Base-by-base conservation (phyloP, 1,140 invertebrate species). In the Trichonephila clavata region DNA sequence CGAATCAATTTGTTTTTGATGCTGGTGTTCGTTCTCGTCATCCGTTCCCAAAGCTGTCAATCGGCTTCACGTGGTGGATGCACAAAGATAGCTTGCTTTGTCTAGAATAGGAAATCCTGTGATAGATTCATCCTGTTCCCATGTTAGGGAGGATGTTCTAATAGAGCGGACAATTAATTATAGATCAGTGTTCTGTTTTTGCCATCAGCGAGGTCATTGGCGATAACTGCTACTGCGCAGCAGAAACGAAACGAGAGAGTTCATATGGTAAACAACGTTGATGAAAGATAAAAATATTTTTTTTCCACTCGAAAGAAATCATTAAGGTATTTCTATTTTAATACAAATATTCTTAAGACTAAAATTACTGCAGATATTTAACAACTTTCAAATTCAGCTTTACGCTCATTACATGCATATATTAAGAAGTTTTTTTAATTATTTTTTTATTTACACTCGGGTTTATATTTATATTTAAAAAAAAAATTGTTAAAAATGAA, bases 81-180 rank as follows among this genome's bases (percentile, higher is more conserved):
- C 68, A 39, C 65, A 77, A 77, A 77, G 71, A 77, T 77, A 77
- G 71, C 27, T 39, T 77, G 71, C 71, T 77, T 77, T 77, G 71
- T 77, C 71, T 77, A 14, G 90, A 91, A 80, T 91, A 91, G 90
- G 90, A 91, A 91, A 91, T 91, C 90, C 90, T 91, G 90, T 83
- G 90, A 83, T 91, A 80, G 57, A 32, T 8, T 68, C 10, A 68
- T 91, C 90, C 90, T 91, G 90, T 91, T 91, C 71, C 43, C 90
- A 91, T 83, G 57, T 43, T 81, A 50, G 32, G 43, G 16, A 91
- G 90, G 90, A 91, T 91, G 77, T 27, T 24, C 59, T 91, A 91
- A 80, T 90, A 90, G 71, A 68, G 63, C 77, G 39, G 65, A 60
- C 90, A 63, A 91, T 91, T 91, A 91, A 91, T 91, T 91, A 91